A percentile compares a stretch with the other conserved stretches of the same genome.
Conservation (phyloP, 2,797 vertebrate genomes). For the Ctenosaura bakeri region DNA sequence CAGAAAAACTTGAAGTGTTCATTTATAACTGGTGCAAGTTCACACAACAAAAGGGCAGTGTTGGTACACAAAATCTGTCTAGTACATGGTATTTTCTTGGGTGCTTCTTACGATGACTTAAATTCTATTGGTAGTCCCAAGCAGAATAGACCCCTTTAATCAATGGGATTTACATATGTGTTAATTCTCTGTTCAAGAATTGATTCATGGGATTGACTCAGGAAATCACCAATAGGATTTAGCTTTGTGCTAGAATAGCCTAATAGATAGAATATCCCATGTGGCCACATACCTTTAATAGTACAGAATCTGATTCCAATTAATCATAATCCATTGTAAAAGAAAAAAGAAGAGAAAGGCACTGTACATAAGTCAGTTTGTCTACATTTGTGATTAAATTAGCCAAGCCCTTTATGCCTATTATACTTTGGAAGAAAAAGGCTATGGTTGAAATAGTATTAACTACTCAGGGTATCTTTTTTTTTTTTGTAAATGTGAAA, state of each 20-base stretch:
- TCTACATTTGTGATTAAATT: slow-evolving; percentile 17
- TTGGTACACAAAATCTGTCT: neutral
- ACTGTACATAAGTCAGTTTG: slow-evolving; percentile 7
- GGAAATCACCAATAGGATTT: neutral
- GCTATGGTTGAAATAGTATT: slow-evolving; percentile 11
- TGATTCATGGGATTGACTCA: no score
- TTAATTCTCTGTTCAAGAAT: no score
- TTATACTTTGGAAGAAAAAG: neutral
- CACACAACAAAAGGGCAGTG: neutral
- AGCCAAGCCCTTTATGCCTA: neutral
- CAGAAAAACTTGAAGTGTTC: neutral
- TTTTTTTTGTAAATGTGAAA: neutral
- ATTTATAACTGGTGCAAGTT: neutral
- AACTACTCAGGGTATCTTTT: neutral
- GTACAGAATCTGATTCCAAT: slow-evolving; percentile 4
- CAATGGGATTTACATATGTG: no score
- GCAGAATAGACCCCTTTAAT: no score
- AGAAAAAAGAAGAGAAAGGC: neutral
- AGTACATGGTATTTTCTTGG: neutral
- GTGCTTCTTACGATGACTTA: neutral
- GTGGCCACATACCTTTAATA: slow-evolving; percentile 1
- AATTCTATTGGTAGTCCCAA: no score
- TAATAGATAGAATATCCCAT: neutral
- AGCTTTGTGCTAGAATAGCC: neutral
- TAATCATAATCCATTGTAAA: neutral